Evolutionary conservation across 2,797 vertebrate species (phyloP).

Genomic region (Poeciliopsis gracilis): DNA sequence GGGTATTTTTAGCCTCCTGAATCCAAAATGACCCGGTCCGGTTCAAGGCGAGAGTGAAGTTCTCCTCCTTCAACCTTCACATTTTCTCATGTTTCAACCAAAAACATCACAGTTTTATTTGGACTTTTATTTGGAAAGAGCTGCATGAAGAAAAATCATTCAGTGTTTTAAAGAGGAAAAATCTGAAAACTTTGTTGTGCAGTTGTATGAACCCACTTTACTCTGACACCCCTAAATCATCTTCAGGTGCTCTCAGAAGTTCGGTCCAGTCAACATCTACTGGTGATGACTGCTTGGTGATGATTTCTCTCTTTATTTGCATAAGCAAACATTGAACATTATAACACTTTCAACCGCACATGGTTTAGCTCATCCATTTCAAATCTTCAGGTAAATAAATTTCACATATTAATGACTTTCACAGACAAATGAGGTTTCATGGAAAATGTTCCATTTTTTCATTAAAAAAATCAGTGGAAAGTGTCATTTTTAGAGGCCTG

Average conservation of each 20-base stretch:
- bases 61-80: background rate
- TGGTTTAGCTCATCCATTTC: no score
- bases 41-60: constrained; percentile 7
- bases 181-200: background rate
- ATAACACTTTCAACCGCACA: background rate
- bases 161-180: background rate
- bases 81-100: background rate
- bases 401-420: no score
- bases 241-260: background rate
- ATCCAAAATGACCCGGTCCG: constrained; percentile 41
- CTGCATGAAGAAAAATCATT: background rate
- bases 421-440: no score
- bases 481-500: no score
- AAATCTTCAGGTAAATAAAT: no score
- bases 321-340: background rate
- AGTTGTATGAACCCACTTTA: background rate
- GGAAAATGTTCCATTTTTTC: no score
- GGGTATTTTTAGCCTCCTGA: constrained; percentile 64
- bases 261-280: no score
- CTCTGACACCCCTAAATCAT: background rate
- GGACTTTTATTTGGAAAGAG: background rate
- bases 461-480: no score
- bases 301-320: background rate
- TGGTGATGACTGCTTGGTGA: background rate
- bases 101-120: background rate